These are phyloP conservation scores for Chrosomus eos DNA, from an alignment of 2,797 vertebrate genomes.

Conservation along the genomic window DNA sequence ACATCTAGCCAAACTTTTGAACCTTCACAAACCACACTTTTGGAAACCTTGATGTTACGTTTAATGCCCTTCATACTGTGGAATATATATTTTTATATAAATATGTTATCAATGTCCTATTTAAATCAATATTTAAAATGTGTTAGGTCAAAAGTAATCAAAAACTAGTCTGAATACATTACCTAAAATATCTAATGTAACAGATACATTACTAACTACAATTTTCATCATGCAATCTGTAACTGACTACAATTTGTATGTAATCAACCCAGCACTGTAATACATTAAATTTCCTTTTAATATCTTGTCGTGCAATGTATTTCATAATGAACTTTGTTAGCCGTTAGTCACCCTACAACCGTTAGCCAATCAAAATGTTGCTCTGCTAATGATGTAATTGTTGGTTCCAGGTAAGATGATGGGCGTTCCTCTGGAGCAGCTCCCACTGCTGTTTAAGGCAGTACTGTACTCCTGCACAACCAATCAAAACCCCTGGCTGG, in stretches of 20 bases:
- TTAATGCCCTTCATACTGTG: no score
- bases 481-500: slow-evolving; percentile 82
- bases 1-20: no score
- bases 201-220: background rate
- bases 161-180: background rate
- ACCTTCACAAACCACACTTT: no score
- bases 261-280: background rate
- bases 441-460: slow-evolving; percentile 97
- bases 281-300: background rate
- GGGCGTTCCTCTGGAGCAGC: slow-evolving; percentile 95
- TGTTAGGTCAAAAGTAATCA: background rate
- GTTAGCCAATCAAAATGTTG: background rate
- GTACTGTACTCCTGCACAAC: slow-evolving; percentile 98
- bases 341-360: no score
- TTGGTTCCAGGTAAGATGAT: slow-evolving; percentile 90
- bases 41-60: no score
- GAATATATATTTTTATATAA: background rate
- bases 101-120: background rate
- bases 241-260: background rate
- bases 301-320: background rate
- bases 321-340: background rate
- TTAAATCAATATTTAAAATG: background rate
- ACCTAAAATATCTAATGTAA: background rate
- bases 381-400: background rate
- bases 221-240: background rate